Conservation (phyloP, 1,140 invertebrate species). For the Drosophila truncata region DNA sequence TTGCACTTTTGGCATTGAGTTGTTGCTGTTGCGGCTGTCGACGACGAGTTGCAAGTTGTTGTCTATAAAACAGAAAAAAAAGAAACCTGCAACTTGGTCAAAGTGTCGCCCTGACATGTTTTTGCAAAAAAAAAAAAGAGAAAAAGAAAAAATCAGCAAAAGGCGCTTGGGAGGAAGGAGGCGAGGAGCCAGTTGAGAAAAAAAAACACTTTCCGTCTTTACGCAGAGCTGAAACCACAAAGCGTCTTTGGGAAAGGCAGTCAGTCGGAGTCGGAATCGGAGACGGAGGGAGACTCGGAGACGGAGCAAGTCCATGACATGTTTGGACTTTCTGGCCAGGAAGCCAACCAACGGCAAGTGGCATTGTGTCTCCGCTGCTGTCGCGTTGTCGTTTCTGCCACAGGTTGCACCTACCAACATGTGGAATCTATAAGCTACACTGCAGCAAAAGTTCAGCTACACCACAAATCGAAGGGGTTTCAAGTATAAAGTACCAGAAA, state of each 20-base stretch:
- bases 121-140: constrained; percentile 11
- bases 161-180: constrained; percentile 14
- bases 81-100: constrained; percentile 72
- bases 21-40: constrained; percentile 51
- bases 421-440: constrained; percentile 45
- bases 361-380: constrained; percentile 53
- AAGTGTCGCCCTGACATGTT: constrained; percentile 77
- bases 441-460: background rate
- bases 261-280: constrained; percentile 23
- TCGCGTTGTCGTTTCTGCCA: constrained; percentile 33
- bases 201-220: constrained; percentile 80
- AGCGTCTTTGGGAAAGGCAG: constrained; percentile 66
- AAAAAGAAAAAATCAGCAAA: constrained; percentile 1
- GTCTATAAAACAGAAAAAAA: constrained; percentile 49
- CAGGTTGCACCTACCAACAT: constrained; percentile 54
- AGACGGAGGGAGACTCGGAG: constrained; percentile 23
- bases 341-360: constrained; percentile 67
- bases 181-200: constrained; percentile 5
- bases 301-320: constrained; percentile 60
- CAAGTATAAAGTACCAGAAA: background rate
- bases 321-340: constrained; percentile 78
- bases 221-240: constrained; percentile 53
- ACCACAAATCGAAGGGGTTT: background rate
- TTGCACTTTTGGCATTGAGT: constrained; percentile 82
- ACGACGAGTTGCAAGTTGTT: constrained; percentile 43